Evolutionary conservation across 2,888 invertebrate species (phyloP), one percentile per base, ranked within the genome.

Genomic region (Coelinius sp.): DNA sequence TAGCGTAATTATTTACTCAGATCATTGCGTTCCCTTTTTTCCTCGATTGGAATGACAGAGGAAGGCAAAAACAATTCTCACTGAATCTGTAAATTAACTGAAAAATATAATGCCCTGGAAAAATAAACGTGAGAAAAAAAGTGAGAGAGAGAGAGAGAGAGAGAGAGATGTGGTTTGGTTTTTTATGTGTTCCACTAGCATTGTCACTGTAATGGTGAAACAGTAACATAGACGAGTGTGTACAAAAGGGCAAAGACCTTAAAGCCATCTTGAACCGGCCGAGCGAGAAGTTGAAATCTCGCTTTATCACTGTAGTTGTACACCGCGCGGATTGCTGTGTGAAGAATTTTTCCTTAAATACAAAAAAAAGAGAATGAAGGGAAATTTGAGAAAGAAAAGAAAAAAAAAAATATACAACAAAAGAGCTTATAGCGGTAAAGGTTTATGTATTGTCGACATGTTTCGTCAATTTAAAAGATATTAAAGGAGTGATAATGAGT

Each of bases 1-100:
- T 75, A 77, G 75, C 56, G 35, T 73, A 78, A 74, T 31, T 46
- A n/a, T 41, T 63, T 14, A 31, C 73, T 77, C 74, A 76, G 73
- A 74, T 76, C 70, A 75, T 53, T 77, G 67, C 56, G 69, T 73
- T 77, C 75, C 59, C 38, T 63, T 76, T 77, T 53, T 69, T 76
- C 77, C 77, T 72, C 71, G 73, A 64, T 46, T 64, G 12, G n/a
- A 41, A 41, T 41, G 41, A 41, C 41, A 7, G 31, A 31, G 3
- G 41, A 41, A 10, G 10, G 2, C n/a, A n/a, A n/a, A n/a, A n/a
- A n/a, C 31, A 31, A 6, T 31, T 8, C 31, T 31, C 8, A 4
- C 4, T 31, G 31, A 8, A 31, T 31, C 31, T 8, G 5, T 31
- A 31, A 31, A 31, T 31, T 8, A n/a, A 31, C 31, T 6, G 41